Evolutionary conservation across 2,797 vertebrate genomes (phyloP).

Genomic region (Sebastes diaconus): DNA sequence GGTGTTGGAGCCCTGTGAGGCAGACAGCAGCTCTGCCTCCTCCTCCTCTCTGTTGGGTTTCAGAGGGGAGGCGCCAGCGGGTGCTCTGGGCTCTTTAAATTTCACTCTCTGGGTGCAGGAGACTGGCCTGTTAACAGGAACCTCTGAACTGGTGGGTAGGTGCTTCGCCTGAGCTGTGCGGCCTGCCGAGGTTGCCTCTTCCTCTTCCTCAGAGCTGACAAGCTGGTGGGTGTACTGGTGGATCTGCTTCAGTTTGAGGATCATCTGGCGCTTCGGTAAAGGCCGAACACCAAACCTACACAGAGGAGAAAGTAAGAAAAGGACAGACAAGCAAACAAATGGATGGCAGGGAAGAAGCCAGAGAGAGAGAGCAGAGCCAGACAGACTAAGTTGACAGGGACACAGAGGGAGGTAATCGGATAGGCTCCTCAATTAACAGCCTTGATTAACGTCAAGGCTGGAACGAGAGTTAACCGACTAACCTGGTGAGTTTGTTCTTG

Average conservation of each 20-base stretch:
- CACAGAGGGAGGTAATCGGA: slow-evolving; percentile 29
- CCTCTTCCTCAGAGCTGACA: slow-evolving; percentile 84
- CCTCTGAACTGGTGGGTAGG: neutral
- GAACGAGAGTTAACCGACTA: slow-evolving; percentile 33
- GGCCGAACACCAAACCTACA: slow-evolving; percentile 93
- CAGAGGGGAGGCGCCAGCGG: slow-evolving; percentile 39
- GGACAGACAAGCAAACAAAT: neutral
- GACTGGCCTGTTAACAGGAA: neutral
- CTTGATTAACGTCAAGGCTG: neutral
- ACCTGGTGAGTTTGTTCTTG: slow-evolving; percentile 93
- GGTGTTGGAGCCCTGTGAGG: slow-evolving; percentile 85
- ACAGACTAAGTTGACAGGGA: slow-evolving; percentile 17
- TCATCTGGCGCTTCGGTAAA: slow-evolving; percentile 94
- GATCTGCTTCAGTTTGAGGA: slow-evolving; percentile 96
- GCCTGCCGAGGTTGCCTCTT: slow-evolving; percentile 53
- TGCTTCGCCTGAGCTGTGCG: slow-evolving; percentile 20
- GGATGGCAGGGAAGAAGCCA: neutral
- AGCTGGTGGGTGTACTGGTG: slow-evolving; percentile 96
- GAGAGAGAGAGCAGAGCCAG: neutral
- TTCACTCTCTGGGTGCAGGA: slow-evolving; percentile 17
- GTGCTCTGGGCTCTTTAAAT: slow-evolving; percentile 73
- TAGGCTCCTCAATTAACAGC: slow-evolving; percentile 21
- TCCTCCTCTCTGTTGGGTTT: slow-evolving; percentile 37
- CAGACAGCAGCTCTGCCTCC: slow-evolving; percentile 56
- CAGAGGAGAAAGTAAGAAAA: neutral